phyloP scores from a whole-genome alignment of 1,140 invertebrate species.

The Drosophila hydei region DNA sequence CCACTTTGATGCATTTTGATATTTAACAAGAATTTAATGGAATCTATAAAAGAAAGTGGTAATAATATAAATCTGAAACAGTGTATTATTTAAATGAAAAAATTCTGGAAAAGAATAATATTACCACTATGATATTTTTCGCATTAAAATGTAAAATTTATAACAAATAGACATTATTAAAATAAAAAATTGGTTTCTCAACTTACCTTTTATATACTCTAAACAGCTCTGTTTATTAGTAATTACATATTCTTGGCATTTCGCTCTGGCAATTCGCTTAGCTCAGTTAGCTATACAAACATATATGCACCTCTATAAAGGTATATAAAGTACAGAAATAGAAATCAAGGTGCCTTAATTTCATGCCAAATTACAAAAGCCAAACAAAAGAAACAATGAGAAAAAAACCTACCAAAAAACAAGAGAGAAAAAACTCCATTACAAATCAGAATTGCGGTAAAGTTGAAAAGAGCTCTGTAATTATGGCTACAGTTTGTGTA shows the following conservation, averaged over 20 bases:
- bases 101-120: no score
- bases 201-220: no score
- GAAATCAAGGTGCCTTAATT: slow-evolving; percentile 45
- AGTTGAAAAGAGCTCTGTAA: slow-evolving; percentile 76
- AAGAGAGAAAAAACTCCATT: slow-evolving; percentile 44
- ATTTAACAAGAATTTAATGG: no score
- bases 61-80: no score
- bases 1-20: no score
- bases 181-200: no score
- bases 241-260: background rate
- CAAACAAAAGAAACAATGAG: slow-evolving; percentile 42
- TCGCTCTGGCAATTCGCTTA: background rate
- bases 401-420: slow-evolving; percentile 34
- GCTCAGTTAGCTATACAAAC: background rate
- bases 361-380: slow-evolving; percentile 41
- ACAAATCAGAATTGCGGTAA: slow-evolving; percentile 75
- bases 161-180: no score
- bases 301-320: background rate
- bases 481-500: slow-evolving; percentile 54
- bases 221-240: no score
- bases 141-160: no score
- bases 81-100: no score
- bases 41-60: no score
- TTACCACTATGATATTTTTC: no score
- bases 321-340: slow-evolving; percentile 5